Evolutionary conservation across 2,888 invertebrate genomes (phyloP), one percentile per base, ranked within the genome.

Genomic region (Aromia moschata): DNA sequence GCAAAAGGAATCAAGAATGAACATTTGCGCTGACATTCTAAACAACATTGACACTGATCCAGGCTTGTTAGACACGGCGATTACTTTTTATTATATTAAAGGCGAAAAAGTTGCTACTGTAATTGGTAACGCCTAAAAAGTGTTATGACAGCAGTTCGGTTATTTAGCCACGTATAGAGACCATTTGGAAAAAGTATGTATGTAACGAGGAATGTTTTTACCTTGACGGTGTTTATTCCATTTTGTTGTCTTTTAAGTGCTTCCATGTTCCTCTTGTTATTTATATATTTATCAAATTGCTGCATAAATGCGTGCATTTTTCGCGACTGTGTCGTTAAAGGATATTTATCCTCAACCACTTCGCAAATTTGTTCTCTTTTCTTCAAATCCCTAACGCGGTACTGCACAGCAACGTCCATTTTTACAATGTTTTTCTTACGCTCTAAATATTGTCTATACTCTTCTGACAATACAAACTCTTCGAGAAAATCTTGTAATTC

Each of bases 381-480:
- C 1, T 60, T 37, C n/a, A 62, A 53, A 57, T 70, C 67, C 4
- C 44, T 52, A 36, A 51, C 15, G 31, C 52, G 38, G 36, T 66
- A 70, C 37, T 71, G 69, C 0, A 60, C 64, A 1, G 37, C 16
- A 1, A 9, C 45, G 12, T 54, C 40, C 1, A 17, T 47, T 46
- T 65, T 69, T 7, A 43, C 45, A 16, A 70, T 67, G 25, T 54
- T 60, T 31, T 33, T 56, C 44, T 71, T 71, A 7, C 40, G 52
- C 16, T 57, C 52, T 1, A 67, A 10, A 45, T 71, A 71, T 2
- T 64, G 55, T n/a, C 55, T 17, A 51, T 70, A 71, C 56, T 71
- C 71, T 20, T 64, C 46, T 1, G 71, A 70, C 10, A 31, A 41
- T 2, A 70, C 43, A 47, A 71, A 71, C 43, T 71, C 69, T 7